Percentiles rank a stretch among this genome's conserved stretches.
These are phyloP conservation scores for Riparia riparia DNA, from an alignment of 2,113 vertebrate genomes.

Conservation along the genomic window DNA sequence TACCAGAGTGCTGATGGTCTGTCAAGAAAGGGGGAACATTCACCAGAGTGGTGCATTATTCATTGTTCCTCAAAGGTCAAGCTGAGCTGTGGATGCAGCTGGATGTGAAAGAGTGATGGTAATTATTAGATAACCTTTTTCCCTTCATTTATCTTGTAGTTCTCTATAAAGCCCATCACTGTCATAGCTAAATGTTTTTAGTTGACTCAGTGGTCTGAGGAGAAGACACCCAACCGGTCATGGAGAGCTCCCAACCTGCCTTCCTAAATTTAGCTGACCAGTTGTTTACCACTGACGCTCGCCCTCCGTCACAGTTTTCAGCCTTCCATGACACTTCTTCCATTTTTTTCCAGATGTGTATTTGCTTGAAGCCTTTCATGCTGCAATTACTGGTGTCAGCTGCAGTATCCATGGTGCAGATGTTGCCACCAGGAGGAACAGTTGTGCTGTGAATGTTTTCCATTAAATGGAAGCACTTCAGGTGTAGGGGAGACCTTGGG, in stretches of 20 bases:
- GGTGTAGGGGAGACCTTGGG: background rate
- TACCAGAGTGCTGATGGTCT: rapidly evolving
- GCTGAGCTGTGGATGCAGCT: background rate
- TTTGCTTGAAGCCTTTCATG: background rate
- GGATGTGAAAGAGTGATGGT: background rate
- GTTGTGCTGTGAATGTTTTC: background rate
- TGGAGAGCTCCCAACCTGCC: background rate
- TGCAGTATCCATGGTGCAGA: background rate
- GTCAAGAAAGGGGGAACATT: background rate
- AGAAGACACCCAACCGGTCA: background rate
- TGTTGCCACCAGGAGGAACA: background rate
- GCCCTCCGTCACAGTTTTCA: background rate
- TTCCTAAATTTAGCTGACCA: background rate
- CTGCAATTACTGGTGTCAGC: background rate
- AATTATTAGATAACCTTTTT: constrained; percentile 39
- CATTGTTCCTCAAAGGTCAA: constrained; percentile 20
- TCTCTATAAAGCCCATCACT: background rate
- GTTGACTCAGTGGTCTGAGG: background rate
- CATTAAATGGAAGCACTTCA: background rate
- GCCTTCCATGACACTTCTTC: background rate
- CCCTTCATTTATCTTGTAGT: constrained; percentile 20
- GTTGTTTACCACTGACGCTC: background rate
- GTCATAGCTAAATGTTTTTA: background rate
- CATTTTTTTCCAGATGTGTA: background rate
- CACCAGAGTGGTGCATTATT: background rate